Evolutionary conservation across 2,888 invertebrate genomes (phyloP), one percentile per base, ranked within the genome.

Genomic region (Stegophylla sp.): DNA sequence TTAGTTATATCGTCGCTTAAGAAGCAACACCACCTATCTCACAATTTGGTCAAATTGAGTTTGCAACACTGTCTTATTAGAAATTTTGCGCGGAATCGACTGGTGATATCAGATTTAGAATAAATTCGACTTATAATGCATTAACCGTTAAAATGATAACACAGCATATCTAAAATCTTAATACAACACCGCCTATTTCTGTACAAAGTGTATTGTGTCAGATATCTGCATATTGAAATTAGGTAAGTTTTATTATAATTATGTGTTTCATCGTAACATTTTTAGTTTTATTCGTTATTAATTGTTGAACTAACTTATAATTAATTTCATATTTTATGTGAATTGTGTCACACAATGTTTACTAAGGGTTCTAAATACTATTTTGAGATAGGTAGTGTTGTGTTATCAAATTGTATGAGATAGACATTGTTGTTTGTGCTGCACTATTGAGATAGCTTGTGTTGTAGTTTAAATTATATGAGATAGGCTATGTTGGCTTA

Each of bases 381-480:
- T 48, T 0, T 48, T 67, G 45, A 48, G 67, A 48, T 67, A 48
- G 15, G 48, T 20, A 0, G 17, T 67, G 48, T 48, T 67, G 28
- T 67, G 67, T 67, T 67, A 67, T 67, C 41, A 13, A 67, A 43
- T 67, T 67, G 17, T 67, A 48, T 67, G 67, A 67, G 26, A 67
- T 67, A 67, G 67, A 48, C 41, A 17, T 4, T 67, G 45, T 48
- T 67, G 15, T 67, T 45, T 67, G 26, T 67, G 43, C 20, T 67
- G 10, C 34, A 34, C 34, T 34, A 34, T 66, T 66, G 66, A 66
- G 66, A 66, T 66, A 66, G 66, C 66, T 45, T 66, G n/a, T 66
- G 43, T 66, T 66, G 66, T 34, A 66, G 17, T 41, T 41, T 20
- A 41, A 64, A 64, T 64, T 41, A 12, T 64, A 64, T 64, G 41